phyloP scores from a whole-genome alignment of 1,140 invertebrate species.

The Brachionus sp. region DNA sequence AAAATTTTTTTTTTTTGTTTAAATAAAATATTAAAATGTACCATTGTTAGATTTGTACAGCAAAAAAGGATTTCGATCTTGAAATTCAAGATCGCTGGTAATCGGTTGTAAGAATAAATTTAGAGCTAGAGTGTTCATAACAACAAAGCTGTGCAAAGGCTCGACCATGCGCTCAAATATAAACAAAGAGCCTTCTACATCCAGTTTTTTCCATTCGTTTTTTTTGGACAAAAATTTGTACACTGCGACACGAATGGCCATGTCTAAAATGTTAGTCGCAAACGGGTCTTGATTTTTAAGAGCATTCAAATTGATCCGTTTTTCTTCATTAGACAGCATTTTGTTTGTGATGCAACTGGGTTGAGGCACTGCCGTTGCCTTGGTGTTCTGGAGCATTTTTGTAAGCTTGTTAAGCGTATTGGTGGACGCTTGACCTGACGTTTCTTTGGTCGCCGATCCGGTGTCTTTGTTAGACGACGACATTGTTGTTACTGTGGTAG shows the following conservation, averaged over 20 bases:
- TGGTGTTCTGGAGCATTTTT: slow-evolving; percentile 18
- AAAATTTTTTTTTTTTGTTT: not conserved
- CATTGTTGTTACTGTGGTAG: slow-evolving; percentile 31
- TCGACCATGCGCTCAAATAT: slow-evolving; percentile 45
- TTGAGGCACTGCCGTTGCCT: not conserved
- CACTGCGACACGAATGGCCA: slow-evolving; percentile 32
- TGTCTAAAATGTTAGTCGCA: slow-evolving; percentile 41
- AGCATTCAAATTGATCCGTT: slow-evolving; percentile 35
- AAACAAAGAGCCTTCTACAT: slow-evolving; percentile 41
- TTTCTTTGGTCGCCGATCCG: not conserved
- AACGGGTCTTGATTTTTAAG: slow-evolving; percentile 43
- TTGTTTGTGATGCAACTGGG: slow-evolving; percentile 28
- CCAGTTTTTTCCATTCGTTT: slow-evolving; percentile 46
- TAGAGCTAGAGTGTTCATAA: slow-evolving; percentile 42
- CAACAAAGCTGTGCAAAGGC: slow-evolving; percentile 44
- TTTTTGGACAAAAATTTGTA: slow-evolving; percentile 45
- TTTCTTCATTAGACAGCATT: slow-evolving; percentile 22
- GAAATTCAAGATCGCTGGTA: slow-evolving; percentile 38
- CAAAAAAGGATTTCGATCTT: slow-evolving; percentile 38
- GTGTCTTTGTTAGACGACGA: not conserved
- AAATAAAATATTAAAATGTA: not conserved
- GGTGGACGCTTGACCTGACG: not conserved
- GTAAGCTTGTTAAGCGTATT: not conserved
- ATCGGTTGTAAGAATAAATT: slow-evolving; percentile 41
- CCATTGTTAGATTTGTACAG: slow-evolving; percentile 46